Evolutionary conservation across 2,888 invertebrate genomes (phyloP).

Genomic region (Cephus nigrinus): DNA sequence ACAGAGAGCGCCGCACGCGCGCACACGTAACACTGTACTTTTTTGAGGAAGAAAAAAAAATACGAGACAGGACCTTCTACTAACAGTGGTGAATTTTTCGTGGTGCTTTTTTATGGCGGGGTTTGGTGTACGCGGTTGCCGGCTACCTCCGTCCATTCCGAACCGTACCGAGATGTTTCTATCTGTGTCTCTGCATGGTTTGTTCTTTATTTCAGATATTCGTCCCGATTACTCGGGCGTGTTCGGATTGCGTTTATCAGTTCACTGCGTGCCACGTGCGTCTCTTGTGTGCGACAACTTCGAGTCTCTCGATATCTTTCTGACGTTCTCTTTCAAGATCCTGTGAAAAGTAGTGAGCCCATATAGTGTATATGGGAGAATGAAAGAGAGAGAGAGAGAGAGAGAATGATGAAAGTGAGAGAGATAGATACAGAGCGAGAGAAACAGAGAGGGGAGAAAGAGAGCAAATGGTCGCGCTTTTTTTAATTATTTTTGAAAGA

Average conservation of each 20-base stretch:
- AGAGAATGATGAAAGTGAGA: not conserved
- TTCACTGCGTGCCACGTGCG: not conserved
- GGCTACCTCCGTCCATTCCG: slow-evolving; percentile 51
- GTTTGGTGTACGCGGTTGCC: slow-evolving; percentile 66
- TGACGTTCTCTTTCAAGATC: not conserved
- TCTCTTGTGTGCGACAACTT: not conserved
- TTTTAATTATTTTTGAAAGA: slow-evolving; percentile 54
- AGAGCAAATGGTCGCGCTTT: not conserved
- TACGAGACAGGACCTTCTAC: slow-evolving; percentile 47
- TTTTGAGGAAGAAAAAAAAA: slow-evolving; percentile 8
- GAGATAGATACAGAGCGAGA: not conserved
- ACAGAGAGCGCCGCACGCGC: slow-evolving; percentile 15
- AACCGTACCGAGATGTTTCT: not conserved
- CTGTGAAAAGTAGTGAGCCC: not conserved
- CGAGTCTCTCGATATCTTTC: not conserved
- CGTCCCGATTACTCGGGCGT: slow-evolving; percentile 12
- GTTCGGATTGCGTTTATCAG: not conserved
- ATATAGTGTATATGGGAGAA: not conserved
- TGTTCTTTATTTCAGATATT: slow-evolving; percentile 33
- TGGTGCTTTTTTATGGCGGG: slow-evolving; percentile 51
- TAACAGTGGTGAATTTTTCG: slow-evolving; percentile 55
- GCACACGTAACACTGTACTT: slow-evolving; percentile 15
- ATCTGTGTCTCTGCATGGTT: slow-evolving; percentile 27
- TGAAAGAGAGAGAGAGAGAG: not conserved
- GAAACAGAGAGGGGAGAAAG: not conserved